phyloP scores from a whole-genome alignment of 2,113 vertebrate genomes.

The Pomatorhinus ruficollis region DNA sequence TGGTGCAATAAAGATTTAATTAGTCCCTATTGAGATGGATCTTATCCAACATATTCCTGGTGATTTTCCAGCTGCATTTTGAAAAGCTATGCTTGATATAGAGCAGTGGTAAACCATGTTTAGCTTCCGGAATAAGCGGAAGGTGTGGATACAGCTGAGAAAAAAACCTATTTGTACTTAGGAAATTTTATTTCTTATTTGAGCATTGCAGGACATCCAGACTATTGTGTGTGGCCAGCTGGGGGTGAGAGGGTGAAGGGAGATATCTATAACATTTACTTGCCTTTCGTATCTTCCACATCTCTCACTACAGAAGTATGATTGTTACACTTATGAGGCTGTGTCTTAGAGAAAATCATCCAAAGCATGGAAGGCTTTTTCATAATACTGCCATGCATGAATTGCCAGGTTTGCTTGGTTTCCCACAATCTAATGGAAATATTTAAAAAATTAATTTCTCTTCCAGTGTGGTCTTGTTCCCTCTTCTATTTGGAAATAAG shows the following conservation, averaged over 20 bases:
- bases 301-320: not conserved
- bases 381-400: not conserved
- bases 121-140: not conserved
- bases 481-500: not conserved
- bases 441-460: not conserved
- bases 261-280: not conserved
- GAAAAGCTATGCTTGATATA: not conserved
- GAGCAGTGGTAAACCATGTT: not conserved
- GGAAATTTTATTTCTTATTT: not conserved
- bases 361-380: not conserved
- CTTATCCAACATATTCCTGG: not conserved
- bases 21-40: not conserved
- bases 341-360: not conserved
- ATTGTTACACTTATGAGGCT: not conserved
- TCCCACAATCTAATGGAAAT: not conserved
- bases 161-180: not conserved
- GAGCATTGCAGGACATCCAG: not conserved
- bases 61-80: slow-evolving; percentile 27
- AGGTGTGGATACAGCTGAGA: not conserved
- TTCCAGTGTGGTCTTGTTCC: not conserved
- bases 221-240: not conserved
- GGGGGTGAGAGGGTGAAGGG: not conserved
- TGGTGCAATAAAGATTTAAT: slow-evolving; percentile 24
- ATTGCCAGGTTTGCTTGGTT: not conserved
- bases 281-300: not conserved